Base-by-base conservation (phyloP, 2,888 invertebrate genomes). In the Parapristionchus giblindavisi region DNA sequence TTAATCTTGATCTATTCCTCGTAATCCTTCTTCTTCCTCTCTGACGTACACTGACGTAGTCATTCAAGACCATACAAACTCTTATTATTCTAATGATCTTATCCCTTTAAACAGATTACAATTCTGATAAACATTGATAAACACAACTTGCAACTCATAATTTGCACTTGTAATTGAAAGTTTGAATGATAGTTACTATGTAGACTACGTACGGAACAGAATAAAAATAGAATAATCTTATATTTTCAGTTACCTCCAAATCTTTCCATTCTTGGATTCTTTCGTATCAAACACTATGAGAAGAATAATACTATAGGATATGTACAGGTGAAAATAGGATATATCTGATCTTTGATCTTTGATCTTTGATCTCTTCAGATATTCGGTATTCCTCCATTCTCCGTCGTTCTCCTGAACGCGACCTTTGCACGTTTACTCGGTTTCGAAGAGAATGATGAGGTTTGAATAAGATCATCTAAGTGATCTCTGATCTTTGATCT, bases 371-470 rank as follows among this genome's bases (percentile, higher is more conserved):
- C 34, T 66, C 38, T 81, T 48, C 79, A 82, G 75, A 43, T 82
- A 1, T 79, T 78, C 43, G 82, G 82, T 11, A 70, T 71, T 38
- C 34, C 70, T 58, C 81, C 79, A 38, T 81, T 82, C 72, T 80
- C 81, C 11, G 77, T 79, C 65, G 76, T 82, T 66, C 79, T 79
- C 29, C 58, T 82, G 38, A 82, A 81, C 75, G 76, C 78, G 3
- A 77, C 78, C n/a, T 79, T 81, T 63, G 81, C 80, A 21, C 76
- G 77, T 34, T 72, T 80, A 29, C 77, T 79, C 14, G 82, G 81
- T 56, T 81, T 82, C 66, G 75, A 77, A 38, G 80, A 82, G 43
- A 77, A 73, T 56, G 78, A 81, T 68, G 82, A 82, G 76, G 82
- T 81, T 6, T 24, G 27, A 17, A 8, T 43, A 8, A 43, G 11